Base-by-base conservation (phyloP, 53 echinoderm and acorn worm species). In the Actinopyga echinites region DNA sequence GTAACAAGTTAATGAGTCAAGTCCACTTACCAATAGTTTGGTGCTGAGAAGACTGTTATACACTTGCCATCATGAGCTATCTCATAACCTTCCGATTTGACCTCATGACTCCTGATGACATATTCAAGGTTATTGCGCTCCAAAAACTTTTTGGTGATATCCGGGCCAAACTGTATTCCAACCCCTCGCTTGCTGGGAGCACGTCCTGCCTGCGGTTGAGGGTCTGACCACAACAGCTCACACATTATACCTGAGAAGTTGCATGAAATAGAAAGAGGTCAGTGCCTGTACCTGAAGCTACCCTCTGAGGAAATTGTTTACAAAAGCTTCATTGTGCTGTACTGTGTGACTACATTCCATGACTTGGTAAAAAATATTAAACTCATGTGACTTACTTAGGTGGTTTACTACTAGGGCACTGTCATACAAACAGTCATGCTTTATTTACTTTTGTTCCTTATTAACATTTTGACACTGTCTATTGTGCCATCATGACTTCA, bases 1-100 rank as follows among this genome's bases (percentile, higher is more conserved):
- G n/a, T n/a, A n/a, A n/a, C n/a, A n/a, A n/a, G n/a, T n/a, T 20
- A 49, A 26, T 5, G 34, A 44, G n/a, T 28, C 28, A 30, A 20
- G 30, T 8, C 10, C 20, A 85, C 99, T 86, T 85, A 99, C 99
- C 99, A 99, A 31, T 99, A 99, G 67, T 99, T 99, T 5, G 99
- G 99, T 17, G 99, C 99, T 40, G 99, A 99, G 79, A 99, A 99
- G n/a, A 99, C 94, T 37, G 99, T 99, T 79, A 99, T 99, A 86
- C 99, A 99, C 82, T 99, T 99, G 43, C 94, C 94, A 55, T 99
- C 83, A 68, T 99, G 99, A 6, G 85, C 86, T 0, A 94, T 81
- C 69, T 99, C 99, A 49, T 99, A 99, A 13, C 96, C 96, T 0
- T 96, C 92, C 0, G 88, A 74, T 79, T 93, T 96, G 35, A 96